Base-by-base conservation (phyloP, 2,113 vertebrate species). In the Cavia aperea region DNA sequence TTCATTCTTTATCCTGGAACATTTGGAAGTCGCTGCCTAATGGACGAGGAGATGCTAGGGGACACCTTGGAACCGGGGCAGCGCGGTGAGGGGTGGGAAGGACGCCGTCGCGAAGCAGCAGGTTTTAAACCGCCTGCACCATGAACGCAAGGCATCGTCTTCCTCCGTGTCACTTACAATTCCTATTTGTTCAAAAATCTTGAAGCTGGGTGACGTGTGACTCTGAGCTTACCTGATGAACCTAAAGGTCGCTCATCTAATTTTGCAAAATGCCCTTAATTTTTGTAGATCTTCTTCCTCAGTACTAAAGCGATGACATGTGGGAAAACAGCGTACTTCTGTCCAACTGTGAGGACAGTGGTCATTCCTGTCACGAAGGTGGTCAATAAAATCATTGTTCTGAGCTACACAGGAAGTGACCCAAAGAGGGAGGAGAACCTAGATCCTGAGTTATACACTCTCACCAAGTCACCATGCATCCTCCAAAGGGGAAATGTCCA, bases 1-100 rank as follows among this genome's bases (percentile, higher is more conserved):
- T 93, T 97, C 96, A 94, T 96, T 97, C 97, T 97, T 97, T 93
- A 95, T 95, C 84, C 97, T 93, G 90, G 93, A 97, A 96, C 96
- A 96, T 90, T 96, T 92, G 92, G 68, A 94, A 96, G 92, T 91
- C 90, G 94, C 95, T 94, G 92, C 95, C 92, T 97, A 97, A 98
- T 98, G 97, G 97, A 97, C 95, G 70, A 60, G 91, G 88, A 95
- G 95, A 81, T n/a, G 51, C 51, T 62, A 91, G 77, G 19, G 73
- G 95, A 93, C 84, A 94, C 93, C 89, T 95, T 95, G 24, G n/a
- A 93, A 93, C 4, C 81, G 96, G 91, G 89, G 70, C 92, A 95
- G 83, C n/a, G 26, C 29, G 94, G 91, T 87, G 16, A 1, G 72
- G 93, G 94, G 66, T 95, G 81, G 39, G 39, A 4, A 82, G 36